Conservation (phyloP, 2,113 vertebrate species). For the Gnathonemus longibarbis region DNA sequence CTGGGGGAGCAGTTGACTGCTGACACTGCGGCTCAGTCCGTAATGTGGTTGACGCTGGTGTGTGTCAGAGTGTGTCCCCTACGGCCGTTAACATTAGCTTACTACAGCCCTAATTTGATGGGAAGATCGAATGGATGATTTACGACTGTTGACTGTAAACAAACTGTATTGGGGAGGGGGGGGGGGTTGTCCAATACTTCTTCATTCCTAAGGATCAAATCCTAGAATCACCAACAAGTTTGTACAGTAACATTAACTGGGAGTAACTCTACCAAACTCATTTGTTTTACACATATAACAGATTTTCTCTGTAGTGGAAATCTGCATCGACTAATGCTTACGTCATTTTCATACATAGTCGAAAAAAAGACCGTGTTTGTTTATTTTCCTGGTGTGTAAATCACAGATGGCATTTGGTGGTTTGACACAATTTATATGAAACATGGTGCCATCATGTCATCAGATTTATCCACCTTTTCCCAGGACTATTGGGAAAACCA, state of each 20-base stretch:
- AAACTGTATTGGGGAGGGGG: background rate
- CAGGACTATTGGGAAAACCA: background rate
- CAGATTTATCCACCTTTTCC: background rate
- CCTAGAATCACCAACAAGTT: background rate
- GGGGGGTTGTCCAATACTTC: background rate
- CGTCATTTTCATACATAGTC: background rate
- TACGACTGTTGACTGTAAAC: background rate
- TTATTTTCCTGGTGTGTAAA: background rate
- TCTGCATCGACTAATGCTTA: background rate
- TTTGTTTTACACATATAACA: background rate
- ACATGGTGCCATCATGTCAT: background rate
- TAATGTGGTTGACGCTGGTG: background rate
- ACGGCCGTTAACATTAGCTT: background rate
- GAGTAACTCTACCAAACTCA: background rate
- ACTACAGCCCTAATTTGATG: background rate
- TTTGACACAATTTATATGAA: background rate
- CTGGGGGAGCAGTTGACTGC: background rate
- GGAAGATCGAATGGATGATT: background rate
- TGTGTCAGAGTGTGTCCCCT: background rate
- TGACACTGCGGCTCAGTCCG: background rate
- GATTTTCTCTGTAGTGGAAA: background rate
- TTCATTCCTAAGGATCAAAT: background rate
- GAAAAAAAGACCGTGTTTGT: background rate
- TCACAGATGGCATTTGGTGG: background rate
- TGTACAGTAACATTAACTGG: background rate